Evolutionary conservation across 2,888 invertebrate species (phyloP), one percentile per base, ranked within the genome.

Genomic region (Pherbina coryleti): DNA sequence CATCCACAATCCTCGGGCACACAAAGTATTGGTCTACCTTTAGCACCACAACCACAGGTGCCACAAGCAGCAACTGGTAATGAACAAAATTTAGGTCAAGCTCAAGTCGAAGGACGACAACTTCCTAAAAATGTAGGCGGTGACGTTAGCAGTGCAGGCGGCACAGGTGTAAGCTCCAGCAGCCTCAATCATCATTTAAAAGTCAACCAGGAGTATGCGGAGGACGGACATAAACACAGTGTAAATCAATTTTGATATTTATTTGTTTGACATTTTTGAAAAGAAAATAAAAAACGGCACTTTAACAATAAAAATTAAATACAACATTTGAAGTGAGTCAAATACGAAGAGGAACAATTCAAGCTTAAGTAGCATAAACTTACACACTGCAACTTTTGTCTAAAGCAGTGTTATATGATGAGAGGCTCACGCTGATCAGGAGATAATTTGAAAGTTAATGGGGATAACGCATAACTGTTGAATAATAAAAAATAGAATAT

Each of bases 191-290:
- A 81, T 51, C 79, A 80, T 4, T 73, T 80, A 5, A 82, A 81
- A 73, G 81, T 81, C 8, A 82, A 80, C 60, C 81, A 82, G 71
- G 80, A 79, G 74, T 82, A 82, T 57, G 53, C 78, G 4, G 81
- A 82, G 76, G 72, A 80, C 55, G 82, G 79, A 60, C 80, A 81
- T 57, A 80, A 81, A 5, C 78, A 80, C 70, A 70, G 75, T 25
- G 49, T 80, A 0, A 75, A 81, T 73, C 44, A 14, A 3, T 44
- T 7, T 11, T 44, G 44, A 44, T 1, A 37, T 37, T 4, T 1
- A 37, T 37, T 31, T 37, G n/a, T 37, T 7, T 37, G 37, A 37
- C 8, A 37, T 8, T 5, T 37, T 37, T 37, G 37, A n/a, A n/a
- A n/a, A n/a, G n/a, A 31, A 31, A 31, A 44, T 44, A 44, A 44